Conservation (phyloP, 2,113 vertebrate species). For the Rhinopomastus cyanomelas region DNA sequence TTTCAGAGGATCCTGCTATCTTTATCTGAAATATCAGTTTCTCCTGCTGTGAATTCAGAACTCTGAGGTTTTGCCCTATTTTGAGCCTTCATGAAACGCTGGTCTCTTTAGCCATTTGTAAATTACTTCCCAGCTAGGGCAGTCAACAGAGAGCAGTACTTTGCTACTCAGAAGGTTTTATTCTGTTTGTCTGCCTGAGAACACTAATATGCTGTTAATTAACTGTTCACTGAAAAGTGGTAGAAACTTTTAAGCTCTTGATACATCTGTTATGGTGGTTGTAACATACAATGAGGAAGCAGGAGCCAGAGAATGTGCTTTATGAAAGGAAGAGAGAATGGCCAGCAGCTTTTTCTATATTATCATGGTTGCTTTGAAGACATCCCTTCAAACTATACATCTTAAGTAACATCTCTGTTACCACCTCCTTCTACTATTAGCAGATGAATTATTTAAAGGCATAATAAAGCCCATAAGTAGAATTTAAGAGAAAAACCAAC, state of each 20-base stretch:
- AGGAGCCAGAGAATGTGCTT: neutral
- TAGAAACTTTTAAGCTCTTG: neutral
- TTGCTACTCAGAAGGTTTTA: neutral
- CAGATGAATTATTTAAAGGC: neutral
- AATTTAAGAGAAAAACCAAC: neutral
- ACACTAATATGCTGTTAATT: neutral
- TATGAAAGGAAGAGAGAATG: neutral
- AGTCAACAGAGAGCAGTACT: neutral
- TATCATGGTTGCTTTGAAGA: neutral
- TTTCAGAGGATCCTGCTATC: constrained; percentile 67
- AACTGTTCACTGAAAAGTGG: neutral
- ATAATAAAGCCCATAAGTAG: neutral
- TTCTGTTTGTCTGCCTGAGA: neutral
- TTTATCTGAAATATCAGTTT: constrained; percentile 65
- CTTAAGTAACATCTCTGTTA: neutral
- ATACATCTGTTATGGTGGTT: neutral
- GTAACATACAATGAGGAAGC: neutral
- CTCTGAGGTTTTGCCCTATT: neutral
- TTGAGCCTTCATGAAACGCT: neutral
- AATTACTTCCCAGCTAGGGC: neutral
- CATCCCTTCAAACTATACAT: neutral
- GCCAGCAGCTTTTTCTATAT: rapidly evolving
- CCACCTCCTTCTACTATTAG: neutral
- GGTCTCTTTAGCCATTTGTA: neutral
- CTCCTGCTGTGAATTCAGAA: neutral